A percentile compares a stretch with the other conserved stretches of the same genome.
These are phyloP conservation scores for Drosophila subsilvestris DNA, from an alignment of 2,888 invertebrate genomes.

Conservation along the genomic window DNA sequence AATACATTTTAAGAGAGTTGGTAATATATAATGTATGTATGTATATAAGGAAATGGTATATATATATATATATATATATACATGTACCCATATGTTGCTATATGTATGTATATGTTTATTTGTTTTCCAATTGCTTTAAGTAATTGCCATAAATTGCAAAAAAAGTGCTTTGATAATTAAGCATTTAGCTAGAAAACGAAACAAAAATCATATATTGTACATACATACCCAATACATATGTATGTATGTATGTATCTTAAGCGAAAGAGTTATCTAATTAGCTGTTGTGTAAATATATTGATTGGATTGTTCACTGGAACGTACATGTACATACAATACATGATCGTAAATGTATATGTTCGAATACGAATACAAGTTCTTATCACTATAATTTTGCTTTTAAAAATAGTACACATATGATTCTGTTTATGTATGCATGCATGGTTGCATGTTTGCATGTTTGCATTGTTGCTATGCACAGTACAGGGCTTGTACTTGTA, in stretches of 20 bases:
- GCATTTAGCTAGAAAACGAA: constrained; percentile 72
- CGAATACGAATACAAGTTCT: constrained; percentile 46
- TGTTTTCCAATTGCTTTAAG: constrained; percentile 30
- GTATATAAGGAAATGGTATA: constrained; percentile 4
- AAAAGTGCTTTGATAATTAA: constrained; percentile 43
- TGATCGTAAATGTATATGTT: constrained; percentile 21
- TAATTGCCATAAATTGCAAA: constrained; percentile 36
- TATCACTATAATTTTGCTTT: constrained; percentile 52
- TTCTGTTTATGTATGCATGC: constrained; percentile 35
- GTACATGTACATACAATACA: constrained; percentile 24
- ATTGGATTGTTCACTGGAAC: constrained; percentile 41
- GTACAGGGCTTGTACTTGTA: constrained; percentile 18
- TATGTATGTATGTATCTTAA: constrained; percentile 10
- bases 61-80: too few species aligned
- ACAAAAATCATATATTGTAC: constrained; percentile 23
- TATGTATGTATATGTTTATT: constrained; percentile 2
- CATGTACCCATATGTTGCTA: constrained; percentile 6
- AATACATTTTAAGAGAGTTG: constrained; percentile 24
- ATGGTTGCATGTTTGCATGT: constrained; percentile 47
- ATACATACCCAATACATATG: too few species aligned
- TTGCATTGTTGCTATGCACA: constrained; percentile 55
- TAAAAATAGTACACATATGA: constrained; percentile 40
- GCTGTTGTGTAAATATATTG: constrained; percentile 26
- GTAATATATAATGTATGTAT: constrained; percentile 7
- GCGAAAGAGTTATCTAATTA: constrained; percentile 54